Percentiles rank a stretch among this genome's conserved stretches.
Conservation (phyloP, 2,797 vertebrate species). For the Scolopax bukidnonensis region DNA sequence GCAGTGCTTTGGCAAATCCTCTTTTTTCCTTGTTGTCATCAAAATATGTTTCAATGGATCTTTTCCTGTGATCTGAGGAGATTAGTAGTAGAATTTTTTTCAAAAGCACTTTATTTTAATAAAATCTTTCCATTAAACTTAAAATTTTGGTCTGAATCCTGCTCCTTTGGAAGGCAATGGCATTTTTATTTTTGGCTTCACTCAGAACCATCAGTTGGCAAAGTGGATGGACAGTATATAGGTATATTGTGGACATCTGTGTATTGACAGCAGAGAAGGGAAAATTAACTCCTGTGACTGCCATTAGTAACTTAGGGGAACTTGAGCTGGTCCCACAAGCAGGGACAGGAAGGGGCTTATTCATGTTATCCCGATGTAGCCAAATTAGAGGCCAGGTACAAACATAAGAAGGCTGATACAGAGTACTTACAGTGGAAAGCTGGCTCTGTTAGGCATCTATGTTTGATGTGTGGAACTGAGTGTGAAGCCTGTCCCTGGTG, state of each 20-base stretch:
- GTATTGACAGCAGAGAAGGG: accelerated
- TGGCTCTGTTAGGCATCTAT: not conserved
- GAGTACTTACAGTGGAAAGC: not conserved
- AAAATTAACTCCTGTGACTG: not conserved
- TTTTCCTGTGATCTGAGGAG: not conserved
- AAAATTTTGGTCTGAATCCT: not conserved
- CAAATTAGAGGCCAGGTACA: not conserved
- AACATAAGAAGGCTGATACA: not conserved
- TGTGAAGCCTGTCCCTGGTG: not conserved
- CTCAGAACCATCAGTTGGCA: not conserved
- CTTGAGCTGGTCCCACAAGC: not conserved
- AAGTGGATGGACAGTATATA: not conserved
- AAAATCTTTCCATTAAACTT: not conserved
- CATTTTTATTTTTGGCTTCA: not conserved
- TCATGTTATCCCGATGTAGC: accelerated
- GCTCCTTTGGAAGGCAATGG: not conserved
- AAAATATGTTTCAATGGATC: not conserved
- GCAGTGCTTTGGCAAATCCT: not conserved
- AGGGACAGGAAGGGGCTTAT: not conserved
- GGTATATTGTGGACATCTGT: not conserved
- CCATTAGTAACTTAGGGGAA: not conserved
- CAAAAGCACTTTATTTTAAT: not conserved
- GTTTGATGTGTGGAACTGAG: not conserved
- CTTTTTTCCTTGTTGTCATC: not conserved
- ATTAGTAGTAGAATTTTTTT: not conserved